phyloP scores from a whole-genome alignment of 2,113 vertebrate species.

The Noturus placidus region DNA sequence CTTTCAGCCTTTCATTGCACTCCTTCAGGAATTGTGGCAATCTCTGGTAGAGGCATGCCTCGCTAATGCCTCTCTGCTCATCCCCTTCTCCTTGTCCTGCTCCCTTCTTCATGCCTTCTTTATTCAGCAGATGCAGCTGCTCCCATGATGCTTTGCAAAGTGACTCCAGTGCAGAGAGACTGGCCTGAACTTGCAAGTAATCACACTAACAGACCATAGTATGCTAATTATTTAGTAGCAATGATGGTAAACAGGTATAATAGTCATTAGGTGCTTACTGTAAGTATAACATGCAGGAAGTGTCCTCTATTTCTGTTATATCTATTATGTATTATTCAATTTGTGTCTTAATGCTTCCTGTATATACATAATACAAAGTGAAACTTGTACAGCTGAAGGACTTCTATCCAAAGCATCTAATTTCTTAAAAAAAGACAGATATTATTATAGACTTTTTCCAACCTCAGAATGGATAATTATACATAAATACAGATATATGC shows the following conservation, averaged over 20 bases:
- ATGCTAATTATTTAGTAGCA: not conserved
- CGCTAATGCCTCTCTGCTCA: slow-evolving; percentile 23
- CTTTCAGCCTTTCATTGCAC: slow-evolving; percentile 68
- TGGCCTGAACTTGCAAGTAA: slow-evolving; percentile 67
- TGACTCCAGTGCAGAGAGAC: slow-evolving; percentile 64
- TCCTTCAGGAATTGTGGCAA: slow-evolving; percentile 71
- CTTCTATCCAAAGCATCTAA: not conserved
- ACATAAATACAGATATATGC: not conserved
- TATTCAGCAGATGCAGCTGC: slow-evolving; percentile 67
- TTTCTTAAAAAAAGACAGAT: not conserved
- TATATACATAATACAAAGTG: not conserved
- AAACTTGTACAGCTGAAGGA: not conserved
- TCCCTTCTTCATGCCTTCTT: slow-evolving; percentile 55
- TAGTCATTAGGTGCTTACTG: not conserved
- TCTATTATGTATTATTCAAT: not conserved
- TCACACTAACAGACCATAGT: slow-evolving; percentile 62
- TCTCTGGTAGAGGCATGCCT: slow-evolving; percentile 55
- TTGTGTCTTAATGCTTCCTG: not conserved
- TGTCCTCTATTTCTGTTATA: not conserved
- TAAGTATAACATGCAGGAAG: not conserved
- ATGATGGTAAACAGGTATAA: not conserved
- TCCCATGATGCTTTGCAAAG: slow-evolving; percentile 74
- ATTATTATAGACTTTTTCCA: not conserved
- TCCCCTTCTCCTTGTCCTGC: slow-evolving; percentile 43
- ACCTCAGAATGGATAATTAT: not conserved